Evolutionary conservation across 2,797 vertebrate genomes (phyloP), one percentile per base, ranked within the genome.

Genomic region (Myotis daubentonii): DNA sequence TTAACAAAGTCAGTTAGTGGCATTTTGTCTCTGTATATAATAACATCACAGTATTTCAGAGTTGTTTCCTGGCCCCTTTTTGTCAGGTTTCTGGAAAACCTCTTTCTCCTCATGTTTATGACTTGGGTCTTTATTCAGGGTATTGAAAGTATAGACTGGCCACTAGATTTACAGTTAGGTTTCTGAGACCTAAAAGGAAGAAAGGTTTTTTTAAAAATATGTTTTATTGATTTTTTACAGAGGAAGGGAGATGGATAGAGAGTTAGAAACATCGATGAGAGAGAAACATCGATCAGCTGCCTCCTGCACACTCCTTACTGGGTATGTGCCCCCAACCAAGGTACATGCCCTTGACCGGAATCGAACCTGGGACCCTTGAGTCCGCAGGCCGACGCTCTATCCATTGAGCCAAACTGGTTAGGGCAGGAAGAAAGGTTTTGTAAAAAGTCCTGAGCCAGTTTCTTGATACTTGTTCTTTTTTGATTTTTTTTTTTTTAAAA

Each of bases 71-170:
- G 25, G 17, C 28, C 7, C 60, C 38, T 51, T 87, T 80, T 51
- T 44, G 36, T 80, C 88, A 70, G 65, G 15, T 86, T 90, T 93
- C 38, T 87, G 86, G 76, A 90, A 92, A 49, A 76, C 4, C 12
- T 92, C 53, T 94, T 87, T 95, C 38, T 91, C 12, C 53, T 94
- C 44, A 11, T 94, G 49, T 90, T 89, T 86, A 71, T 90, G 72
- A 51, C 62, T 80, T 92, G 33, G 44, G 30, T 49, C 53, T 86
- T 93, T 83, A 83, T 71, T 25, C 36, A 55, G 57, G 19, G 44
- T 89, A 68, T 81, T 75, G 38, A 90, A 91, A 79, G 65, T 30
- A 87, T 28, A 80, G 62, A 66, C 47, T 55, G 9, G n/a, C 76
- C 49, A 41, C 62, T 33, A 13, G 65, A 60, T 71, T 87, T 60